Conservation (phyloP, 1,140 invertebrate species). For the Danaus plexippus region DNA sequence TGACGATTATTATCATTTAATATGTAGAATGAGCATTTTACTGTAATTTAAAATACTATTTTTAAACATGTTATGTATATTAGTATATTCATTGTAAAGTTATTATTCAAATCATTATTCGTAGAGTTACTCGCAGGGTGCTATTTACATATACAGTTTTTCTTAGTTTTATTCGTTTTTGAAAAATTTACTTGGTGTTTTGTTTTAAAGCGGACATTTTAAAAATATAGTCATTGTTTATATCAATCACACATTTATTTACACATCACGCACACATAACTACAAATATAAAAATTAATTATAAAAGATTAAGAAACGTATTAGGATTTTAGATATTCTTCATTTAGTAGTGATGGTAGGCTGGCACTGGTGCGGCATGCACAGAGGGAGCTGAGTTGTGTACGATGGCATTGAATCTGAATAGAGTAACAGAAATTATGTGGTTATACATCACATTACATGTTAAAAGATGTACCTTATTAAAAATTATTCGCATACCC, state of each 20-base stretch:
- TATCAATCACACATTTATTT: slow-evolving; percentile 11
- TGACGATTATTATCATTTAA: too few relatives aligned
- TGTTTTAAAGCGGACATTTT: too few relatives aligned
- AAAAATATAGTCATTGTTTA: too few relatives aligned
- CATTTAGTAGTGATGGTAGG: slow-evolving; percentile 35
- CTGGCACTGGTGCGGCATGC: slow-evolving; percentile 37
- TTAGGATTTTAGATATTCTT: not conserved
- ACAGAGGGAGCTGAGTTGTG: slow-evolving; percentile 47
- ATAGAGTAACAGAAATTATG: slow-evolving; percentile 13
- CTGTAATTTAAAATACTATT: too few relatives aligned
- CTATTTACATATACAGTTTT: too few relatives aligned
- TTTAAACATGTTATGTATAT: too few relatives aligned
- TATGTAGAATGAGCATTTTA: too few relatives aligned
- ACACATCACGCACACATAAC: slow-evolving; percentile 13
- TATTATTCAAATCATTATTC: too few relatives aligned
- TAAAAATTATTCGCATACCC: slow-evolving; percentile 25
- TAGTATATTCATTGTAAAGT: too few relatives aligned
- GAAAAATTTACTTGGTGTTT: too few relatives aligned
- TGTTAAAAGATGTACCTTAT: not conserved
- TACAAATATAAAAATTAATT: slow-evolving; percentile 16
- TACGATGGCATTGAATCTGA: slow-evolving; percentile 60
- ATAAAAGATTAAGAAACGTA: slow-evolving; percentile 3
- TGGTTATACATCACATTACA: not conserved
- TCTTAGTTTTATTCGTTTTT: too few relatives aligned
- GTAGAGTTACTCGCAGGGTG: too few relatives aligned